Evolutionary conservation across 2,797 vertebrate species (phyloP), one percentile per base, ranked within the genome.

Genomic region (Alcedo quadribrachys): DNA sequence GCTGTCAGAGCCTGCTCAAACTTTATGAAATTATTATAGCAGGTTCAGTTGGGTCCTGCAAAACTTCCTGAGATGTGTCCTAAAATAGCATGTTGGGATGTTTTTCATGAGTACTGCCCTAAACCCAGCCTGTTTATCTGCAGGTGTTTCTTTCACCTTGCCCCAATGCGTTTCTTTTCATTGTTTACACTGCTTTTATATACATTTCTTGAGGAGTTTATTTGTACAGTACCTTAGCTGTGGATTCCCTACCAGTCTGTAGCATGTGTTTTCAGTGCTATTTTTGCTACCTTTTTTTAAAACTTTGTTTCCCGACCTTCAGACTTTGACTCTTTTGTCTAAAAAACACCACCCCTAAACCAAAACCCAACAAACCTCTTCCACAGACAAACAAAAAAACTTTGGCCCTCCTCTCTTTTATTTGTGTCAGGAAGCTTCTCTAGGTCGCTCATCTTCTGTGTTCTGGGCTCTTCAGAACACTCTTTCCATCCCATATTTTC

Each of bases 131-230:
- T 57, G 12, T 78, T 90, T 43, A 55, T 50, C 22, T 40, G 11
- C 40, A 71, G 20, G 9, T 67, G 6, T 46, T 65, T 65, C 57
- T 85, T 81, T 50, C 24, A 57, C 22, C 15, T 76, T 71, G 48
- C 7, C 8, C 37, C 0, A 0, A 3, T n/a, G 53, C 14, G 5
- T 18, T 12, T 62, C 27, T 82, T 65, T 83, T 62, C 3, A 16
- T 48, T 63, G 19, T 77, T 84, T 62, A 11, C 9, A 51, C n/a
- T 89, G 40, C 15, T 82, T 89, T 53, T 82, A 43, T 73, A 82
- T 74, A 42, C 13, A 27, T 54, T 66, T 75, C 24, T 24, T n/a
- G 42, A 82, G 15, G 17, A 89, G 25, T 3, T 74, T 22, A 22
- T 82, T 53, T 77, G 51, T 35, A 40, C 15, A 70, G 19, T 24